These are phyloP conservation scores for Clusia tigrina DNA, from an alignment of 2,888 invertebrate species.

Conservation along the genomic window DNA sequence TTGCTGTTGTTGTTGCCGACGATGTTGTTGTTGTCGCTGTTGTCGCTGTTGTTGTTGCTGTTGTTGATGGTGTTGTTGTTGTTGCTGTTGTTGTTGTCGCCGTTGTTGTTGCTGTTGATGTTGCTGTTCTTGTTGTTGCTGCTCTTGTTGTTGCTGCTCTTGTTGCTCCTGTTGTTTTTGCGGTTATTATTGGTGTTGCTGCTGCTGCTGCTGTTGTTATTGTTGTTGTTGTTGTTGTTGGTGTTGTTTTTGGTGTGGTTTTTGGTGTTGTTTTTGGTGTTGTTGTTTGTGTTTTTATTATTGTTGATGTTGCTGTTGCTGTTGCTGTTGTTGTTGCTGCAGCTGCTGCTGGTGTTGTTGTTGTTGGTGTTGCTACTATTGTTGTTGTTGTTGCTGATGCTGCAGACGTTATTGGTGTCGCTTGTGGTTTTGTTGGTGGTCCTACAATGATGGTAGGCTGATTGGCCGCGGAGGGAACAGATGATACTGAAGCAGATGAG, in stretches of 20 bases:
- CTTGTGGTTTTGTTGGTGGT: slow-evolving; percentile 33
- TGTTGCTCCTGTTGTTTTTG: slow-evolving; percentile 41
- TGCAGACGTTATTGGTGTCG: too few relatives aligned
- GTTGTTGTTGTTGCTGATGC: slow-evolving; percentile 36
- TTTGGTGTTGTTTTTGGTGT: too few relatives aligned
- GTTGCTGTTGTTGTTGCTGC: slow-evolving; percentile 35
- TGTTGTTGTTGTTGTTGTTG: too few relatives aligned
- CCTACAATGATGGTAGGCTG: slow-evolving; percentile 38
- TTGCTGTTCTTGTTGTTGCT: slow-evolving; percentile 41
- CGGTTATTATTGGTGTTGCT: slow-evolving; percentile 34
- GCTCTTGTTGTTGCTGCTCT: slow-evolving; percentile 33
- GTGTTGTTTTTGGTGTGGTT: too few relatives aligned
- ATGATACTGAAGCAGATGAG: slow-evolving; percentile 44
- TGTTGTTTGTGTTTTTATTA: slow-evolving; percentile 58
- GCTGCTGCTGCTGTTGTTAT: too few relatives aligned
- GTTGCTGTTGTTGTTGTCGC: slow-evolving; percentile 38
- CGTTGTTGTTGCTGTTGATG: slow-evolving; percentile 36
- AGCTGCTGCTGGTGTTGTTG: too few relatives aligned
- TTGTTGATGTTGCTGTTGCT: slow-evolving; percentile 41
- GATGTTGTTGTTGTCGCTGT: slow-evolving; percentile 45
- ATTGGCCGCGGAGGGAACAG: slow-evolving; percentile 40
- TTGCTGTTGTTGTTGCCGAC: slow-evolving; percentile 34
- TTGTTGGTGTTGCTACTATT: slow-evolving; percentile 35
- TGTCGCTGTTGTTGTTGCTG: slow-evolving; percentile 38
- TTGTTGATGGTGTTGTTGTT: slow-evolving; percentile 39